These are phyloP conservation scores for Bilobella aurantiaca DNA, from an alignment of 1,140 invertebrate species.

Conservation along the genomic window DNA sequence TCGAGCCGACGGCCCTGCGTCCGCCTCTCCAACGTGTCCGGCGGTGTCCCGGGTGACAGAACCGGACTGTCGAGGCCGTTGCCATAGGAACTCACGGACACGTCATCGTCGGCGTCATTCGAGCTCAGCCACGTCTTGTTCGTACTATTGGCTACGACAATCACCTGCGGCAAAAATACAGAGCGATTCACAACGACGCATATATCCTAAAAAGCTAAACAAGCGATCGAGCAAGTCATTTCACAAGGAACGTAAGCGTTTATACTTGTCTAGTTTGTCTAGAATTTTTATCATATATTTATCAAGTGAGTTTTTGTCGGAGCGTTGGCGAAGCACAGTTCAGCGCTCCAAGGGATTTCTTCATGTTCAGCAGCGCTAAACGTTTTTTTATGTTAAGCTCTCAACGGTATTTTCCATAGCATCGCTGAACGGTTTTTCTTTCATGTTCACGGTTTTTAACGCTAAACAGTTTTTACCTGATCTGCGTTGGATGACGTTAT, in stretches of 20 bases:
- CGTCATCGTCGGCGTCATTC: slow-evolving; percentile 23
- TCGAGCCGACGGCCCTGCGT: slow-evolving; percentile 53
- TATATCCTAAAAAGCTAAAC: no score
- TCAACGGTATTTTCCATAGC: no score
- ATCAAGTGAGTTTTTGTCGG: no score
- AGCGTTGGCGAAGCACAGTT: no score
- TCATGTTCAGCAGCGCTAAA: no score
- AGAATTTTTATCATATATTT: no score
- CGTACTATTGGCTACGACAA: slow-evolving; percentile 35
- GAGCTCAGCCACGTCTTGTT: slow-evolving; percentile 35
- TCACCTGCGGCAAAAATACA: slow-evolving; percentile 18
- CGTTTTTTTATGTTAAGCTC: no score
- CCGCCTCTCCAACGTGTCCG: slow-evolving; percentile 47
- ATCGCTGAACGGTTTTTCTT: no score
- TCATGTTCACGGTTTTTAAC: background rate
- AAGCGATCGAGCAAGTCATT: no score
- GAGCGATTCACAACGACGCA: background rate
- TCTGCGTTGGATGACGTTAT: slow-evolving; percentile 10
- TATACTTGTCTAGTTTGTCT: no score
- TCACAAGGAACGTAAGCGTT: no score
- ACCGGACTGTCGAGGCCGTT: background rate
- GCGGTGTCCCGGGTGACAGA: background rate
- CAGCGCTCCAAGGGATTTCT: no score
- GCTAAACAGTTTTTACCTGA: slow-evolving; percentile 20
- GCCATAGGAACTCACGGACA: background rate